These are phyloP conservation scores for Xiphorhynchus erythropygius DNA, from an alignment of 2,797 vertebrate genomes.

Conservation along the genomic window DNA sequence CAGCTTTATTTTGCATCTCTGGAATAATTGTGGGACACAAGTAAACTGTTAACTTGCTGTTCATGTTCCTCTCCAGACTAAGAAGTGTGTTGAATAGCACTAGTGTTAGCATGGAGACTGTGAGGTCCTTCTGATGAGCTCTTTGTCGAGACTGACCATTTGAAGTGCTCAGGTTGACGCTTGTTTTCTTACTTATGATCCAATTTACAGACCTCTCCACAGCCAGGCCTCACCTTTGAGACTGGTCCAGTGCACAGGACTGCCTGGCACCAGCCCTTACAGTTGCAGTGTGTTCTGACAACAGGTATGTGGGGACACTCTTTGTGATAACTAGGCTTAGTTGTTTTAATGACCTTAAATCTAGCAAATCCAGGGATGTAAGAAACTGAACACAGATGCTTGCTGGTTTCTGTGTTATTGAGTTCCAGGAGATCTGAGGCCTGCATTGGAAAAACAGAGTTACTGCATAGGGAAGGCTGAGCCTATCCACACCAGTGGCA, in stretches of 20 bases:
- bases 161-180: neutral
- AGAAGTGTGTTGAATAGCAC: neutral
- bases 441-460: neutral
- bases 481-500: neutral
- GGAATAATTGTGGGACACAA: neutral
- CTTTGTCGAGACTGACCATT: constrained; percentile 36
- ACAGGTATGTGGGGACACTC: neutral
- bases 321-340: neutral
- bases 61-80: neutral
- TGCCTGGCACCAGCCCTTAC: neutral
- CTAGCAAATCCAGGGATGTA: neutral
- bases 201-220: neutral
- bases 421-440: neutral
- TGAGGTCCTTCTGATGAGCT: constrained; percentile 9
- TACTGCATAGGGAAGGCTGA: neutral
- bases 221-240: neutral
- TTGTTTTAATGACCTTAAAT: neutral
- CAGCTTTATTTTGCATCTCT: neutral
- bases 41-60: neutral
- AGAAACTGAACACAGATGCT: neutral
- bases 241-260: neutral
- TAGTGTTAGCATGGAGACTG: neutral
- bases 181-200: constrained; percentile 1
- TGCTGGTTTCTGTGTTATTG: neutral
- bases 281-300: neutral